Evolutionary conservation across 2,888 invertebrate species (phyloP).

Genomic region (Nymphalis urticae): DNA sequence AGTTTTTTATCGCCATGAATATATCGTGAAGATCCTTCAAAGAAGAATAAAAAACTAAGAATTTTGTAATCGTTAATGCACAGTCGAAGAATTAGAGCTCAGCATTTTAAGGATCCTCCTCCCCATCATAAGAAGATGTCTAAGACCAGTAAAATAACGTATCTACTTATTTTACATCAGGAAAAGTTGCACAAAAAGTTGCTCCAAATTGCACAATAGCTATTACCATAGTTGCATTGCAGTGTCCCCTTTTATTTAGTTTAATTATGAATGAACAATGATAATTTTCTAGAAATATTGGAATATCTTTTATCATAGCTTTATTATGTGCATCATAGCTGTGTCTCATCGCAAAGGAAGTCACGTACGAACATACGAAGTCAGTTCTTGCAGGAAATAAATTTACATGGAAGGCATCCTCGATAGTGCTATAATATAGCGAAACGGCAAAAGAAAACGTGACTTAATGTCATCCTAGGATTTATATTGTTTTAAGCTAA

Average conservation of each 20-base stretch:
- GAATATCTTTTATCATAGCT: slow-evolving; percentile 28
- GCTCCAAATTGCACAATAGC: not conserved
- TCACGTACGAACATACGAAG: slow-evolving; percentile 32
- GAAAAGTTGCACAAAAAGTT: too few relatives aligned
- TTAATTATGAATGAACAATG: not conserved
- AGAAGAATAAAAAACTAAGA: too few relatives aligned
- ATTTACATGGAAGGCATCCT: slow-evolving; percentile 35
- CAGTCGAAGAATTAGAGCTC: too few relatives aligned
- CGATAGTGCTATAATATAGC: slow-evolving; percentile 24
- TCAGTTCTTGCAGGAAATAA: slow-evolving; percentile 34
- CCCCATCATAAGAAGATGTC: too few relatives aligned
- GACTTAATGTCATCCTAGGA: slow-evolving; percentile 15
- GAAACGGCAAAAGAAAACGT: slow-evolving; percentile 30
- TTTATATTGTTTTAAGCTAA: slow-evolving; percentile 4
- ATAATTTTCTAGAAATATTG: slow-evolving; percentile 22
- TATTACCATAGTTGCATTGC: too few relatives aligned
- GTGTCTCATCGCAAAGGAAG: slow-evolving; percentile 35
- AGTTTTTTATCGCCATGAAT: too few relatives aligned
- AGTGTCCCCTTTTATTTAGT: not conserved
- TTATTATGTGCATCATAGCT: slow-evolving; percentile 15
- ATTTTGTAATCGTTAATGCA: too few relatives aligned
- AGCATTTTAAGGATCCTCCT: too few relatives aligned
- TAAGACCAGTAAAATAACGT: too few relatives aligned
- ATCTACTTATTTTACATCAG: too few relatives aligned
- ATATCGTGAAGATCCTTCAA: too few relatives aligned